phyloP scores from a whole-genome alignment of 2,797 vertebrate genomes.

The Tangara arthus region DNA sequence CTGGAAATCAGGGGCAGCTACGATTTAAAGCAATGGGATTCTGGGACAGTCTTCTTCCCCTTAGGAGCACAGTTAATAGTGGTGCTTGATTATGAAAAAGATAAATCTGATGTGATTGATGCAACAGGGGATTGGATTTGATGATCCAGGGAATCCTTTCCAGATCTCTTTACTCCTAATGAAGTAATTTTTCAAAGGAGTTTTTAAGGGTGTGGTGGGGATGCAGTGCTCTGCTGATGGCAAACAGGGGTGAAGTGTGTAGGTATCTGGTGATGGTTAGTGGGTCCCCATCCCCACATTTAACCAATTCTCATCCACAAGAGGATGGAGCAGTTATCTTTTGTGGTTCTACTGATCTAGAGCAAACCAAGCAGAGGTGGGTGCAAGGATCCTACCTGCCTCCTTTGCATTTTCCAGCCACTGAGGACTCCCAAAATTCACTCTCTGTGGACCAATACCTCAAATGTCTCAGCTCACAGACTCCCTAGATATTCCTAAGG shows the following conservation, averaged over 20 bases:
- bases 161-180: background rate
- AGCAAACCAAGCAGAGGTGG: background rate
- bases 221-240: background rate
- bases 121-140: slow-evolving; percentile 17
- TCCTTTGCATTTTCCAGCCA: background rate
- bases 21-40: slow-evolving; percentile 17
- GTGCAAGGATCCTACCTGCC: background rate
- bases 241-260: fast-evolving
- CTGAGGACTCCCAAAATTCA: background rate
- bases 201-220: background rate
- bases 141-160: slow-evolving; percentile 48
- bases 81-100: slow-evolving; percentile 49
- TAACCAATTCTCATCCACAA: background rate
- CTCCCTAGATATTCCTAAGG: background rate
- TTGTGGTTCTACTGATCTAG: background rate
- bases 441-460: background rate
- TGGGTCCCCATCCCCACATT: background rate
- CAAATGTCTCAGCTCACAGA: background rate
- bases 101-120: slow-evolving; percentile 55
- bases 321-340: background rate
- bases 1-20: slow-evolving; percentile 27
- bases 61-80: slow-evolving; percentile 16
- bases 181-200: background rate
- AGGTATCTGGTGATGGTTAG: background rate
- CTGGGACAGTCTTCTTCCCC: slow-evolving; percentile 30